Evolutionary conservation across 1,140 invertebrate genomes (phyloP), one percentile per base, ranked within the genome.

Genomic region (Linepithema humile): DNA sequence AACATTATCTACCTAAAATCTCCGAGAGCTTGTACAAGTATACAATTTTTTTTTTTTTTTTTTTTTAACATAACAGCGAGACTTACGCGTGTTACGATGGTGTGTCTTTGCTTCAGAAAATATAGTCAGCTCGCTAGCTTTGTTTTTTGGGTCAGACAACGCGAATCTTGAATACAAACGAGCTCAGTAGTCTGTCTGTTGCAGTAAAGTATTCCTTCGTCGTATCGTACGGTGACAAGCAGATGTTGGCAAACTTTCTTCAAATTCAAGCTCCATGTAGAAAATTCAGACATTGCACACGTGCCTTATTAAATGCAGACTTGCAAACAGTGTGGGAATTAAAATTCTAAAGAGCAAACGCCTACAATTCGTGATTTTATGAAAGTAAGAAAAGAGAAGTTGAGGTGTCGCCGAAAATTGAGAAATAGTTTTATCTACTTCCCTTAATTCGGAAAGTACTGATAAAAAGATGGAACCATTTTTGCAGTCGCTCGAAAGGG

Each of bases 131-230:
- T 78, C 69, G 35, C 15, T 69, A 45, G 75, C 48, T 70, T 69
- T 57, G 64, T 70, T 80, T 80, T 55, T 40, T 48, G 48, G 73
- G 75, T 70, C 64, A 80, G 64, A 67, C 74, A 67, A 78, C 26
- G 75, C 53, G 35, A 35, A 70, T 80, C 75, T 70, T 57, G 75
- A 70, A 80, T 80, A 80, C 75, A 80, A 80, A 80, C 75, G 64
- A 55, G 48, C 48, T 20, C 48, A 20, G 75, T 64, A 80, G 35
- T 40, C 64, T 57, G 59, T 62, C 59, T 35, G 75, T 17, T 45
- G n/a, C 35, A 43, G 62, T 53, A 35, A 29, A 40, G n/a, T 69
- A 20, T 55, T 55, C 75, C 26, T 70, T 40, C 64, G 35, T 17
- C 35, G 62, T 17, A 69, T 50, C 59, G 20, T 38, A 29, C 48